Conservation (phyloP, 2,888 invertebrate species). For the Drosophila colorata region DNA sequence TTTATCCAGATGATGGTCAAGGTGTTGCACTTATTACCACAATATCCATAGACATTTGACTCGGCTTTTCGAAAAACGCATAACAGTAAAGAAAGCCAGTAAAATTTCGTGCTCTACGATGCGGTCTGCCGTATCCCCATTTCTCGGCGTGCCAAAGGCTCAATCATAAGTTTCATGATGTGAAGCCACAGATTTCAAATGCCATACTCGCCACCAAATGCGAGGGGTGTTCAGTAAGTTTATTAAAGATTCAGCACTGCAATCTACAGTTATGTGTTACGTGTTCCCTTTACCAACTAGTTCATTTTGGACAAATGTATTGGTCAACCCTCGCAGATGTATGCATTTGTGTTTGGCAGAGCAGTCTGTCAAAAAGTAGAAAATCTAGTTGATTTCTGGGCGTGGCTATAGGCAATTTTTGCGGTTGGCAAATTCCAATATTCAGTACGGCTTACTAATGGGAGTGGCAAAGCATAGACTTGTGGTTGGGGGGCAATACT, state of each 20-base stretch:
- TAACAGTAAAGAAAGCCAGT: background rate
- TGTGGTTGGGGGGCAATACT: background rate
- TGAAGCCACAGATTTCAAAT: slow-evolving; percentile 3
- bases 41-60: slow-evolving; percentile 2
- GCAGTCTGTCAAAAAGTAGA: slow-evolving; percentile 4
- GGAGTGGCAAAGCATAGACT: background rate
- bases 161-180: slow-evolving; percentile 3
- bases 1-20: background rate
- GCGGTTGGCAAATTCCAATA: slow-evolving; percentile 7
- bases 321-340: background rate
- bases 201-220: background rate
- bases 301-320: background rate
- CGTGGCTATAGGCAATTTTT: background rate
- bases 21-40: background rate
- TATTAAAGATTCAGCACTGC: too few relatives aligned
- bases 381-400: background rate
- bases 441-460: background rate
- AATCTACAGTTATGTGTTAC: too few relatives aligned
- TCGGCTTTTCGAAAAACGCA: background rate
- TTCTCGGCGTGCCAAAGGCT: slow-evolving; percentile 1
- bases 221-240: background rate
- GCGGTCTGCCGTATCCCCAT: slow-evolving; percentile 1
- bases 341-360: background rate
- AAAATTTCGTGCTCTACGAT: background rate
- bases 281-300: too few relatives aligned